Percentiles rank a stretch among this genome's conserved stretches.
Evolutionary conservation across 2,888 invertebrate species (phyloP).

Genomic region (Ferrisia virgata): DNA sequence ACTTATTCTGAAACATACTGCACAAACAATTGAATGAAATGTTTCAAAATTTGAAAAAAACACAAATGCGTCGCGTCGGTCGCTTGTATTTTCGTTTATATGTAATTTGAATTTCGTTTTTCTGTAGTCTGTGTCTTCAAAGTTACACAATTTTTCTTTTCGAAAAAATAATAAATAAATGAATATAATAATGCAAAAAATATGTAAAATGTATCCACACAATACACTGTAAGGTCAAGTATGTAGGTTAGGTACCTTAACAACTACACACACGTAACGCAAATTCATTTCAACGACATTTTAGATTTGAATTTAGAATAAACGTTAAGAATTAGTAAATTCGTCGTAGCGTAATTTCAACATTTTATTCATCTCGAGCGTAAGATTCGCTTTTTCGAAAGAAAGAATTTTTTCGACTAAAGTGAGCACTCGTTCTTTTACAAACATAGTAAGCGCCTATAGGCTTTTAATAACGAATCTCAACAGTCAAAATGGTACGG

Average conservation of each 20-base stretch:
- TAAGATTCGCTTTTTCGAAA: not conserved
- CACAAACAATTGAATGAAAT: no score
- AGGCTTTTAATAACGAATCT: slow-evolving; percentile 1
- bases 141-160: not conserved
- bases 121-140: not conserved
- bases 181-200: not conserved
- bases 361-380: not conserved
- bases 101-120: not conserved
- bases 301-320: not conserved
- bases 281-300: no score
- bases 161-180: not conserved
- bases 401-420: not conserved
- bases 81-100: not conserved
- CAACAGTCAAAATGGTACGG: not conserved
- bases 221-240: no score
- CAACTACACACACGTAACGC: no score
- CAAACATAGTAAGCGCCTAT: not conserved
- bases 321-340: not conserved
- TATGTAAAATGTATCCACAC: not conserved
- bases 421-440: not conserved
- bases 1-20: no score
- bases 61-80: not conserved
- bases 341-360: not conserved
- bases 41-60: not conserved
- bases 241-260: no score